These are phyloP conservation scores for Aplocera efformata DNA, from an alignment of 2,888 invertebrate genomes.

Conservation along the genomic window DNA sequence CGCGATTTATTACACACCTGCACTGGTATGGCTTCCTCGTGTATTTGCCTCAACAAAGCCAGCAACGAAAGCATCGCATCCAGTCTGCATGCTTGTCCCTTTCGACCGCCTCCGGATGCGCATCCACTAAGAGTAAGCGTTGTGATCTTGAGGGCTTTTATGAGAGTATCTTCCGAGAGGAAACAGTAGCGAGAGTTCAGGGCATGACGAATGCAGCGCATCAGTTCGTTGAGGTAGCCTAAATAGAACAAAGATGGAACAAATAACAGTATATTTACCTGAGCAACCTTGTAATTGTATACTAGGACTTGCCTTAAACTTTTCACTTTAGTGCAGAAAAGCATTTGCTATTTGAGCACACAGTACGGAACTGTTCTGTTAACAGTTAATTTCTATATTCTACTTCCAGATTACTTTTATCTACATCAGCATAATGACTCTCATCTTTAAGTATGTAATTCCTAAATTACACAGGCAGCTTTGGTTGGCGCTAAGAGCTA, in stretches of 20 bases:
- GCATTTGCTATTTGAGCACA: too few species aligned
- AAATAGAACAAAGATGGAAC: conserved; percentile 16
- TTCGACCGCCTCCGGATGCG: conserved; percentile 56
- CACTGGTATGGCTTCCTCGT: conserved; percentile 50
- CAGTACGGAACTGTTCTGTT: too few species aligned
- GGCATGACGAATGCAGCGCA: conserved; percentile 60
- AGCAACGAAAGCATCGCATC: conserved; percentile 55
- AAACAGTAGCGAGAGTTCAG: conserved; percentile 54
- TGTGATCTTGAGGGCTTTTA: conserved; percentile 44
- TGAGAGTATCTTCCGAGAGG: conserved; percentile 55
- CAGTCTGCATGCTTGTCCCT: conserved; percentile 62
- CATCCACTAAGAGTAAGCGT: conserved; percentile 47
- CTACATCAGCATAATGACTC: too few species aligned
- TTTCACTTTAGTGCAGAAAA: too few species aligned
- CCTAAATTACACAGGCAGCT: too few species aligned
- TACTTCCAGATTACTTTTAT: too few species aligned
- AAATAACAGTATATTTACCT: too few species aligned
- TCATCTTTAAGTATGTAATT: too few species aligned
- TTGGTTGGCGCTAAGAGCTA: too few species aligned
- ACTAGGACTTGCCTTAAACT: too few species aligned
- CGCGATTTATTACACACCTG: conserved; percentile 46
- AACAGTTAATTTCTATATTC: too few species aligned
- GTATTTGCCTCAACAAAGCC: conserved; percentile 49
- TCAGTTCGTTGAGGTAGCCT: conserved; percentile 69
- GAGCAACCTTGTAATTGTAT: too few species aligned